Base-by-base conservation (phyloP, 2,888 invertebrate genomes). In the Gastracanthus pulcherrimus region DNA sequence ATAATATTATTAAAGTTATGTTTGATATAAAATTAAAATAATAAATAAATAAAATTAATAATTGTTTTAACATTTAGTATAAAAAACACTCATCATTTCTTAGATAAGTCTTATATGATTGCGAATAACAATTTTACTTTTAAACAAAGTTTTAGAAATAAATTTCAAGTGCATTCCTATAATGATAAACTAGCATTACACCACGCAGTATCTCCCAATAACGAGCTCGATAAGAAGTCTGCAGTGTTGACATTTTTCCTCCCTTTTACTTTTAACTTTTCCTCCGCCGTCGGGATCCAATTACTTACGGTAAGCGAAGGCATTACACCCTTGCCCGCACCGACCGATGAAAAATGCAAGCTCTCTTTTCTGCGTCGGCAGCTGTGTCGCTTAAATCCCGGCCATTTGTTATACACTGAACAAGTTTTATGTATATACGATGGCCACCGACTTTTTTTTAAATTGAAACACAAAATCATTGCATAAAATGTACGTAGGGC, bases 301-400 rank as follows among this genome's bases (percentile, higher is more conserved):
- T 88, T 88, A 88, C 88, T 88, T 88, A 87, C 85, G 85, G 86
- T 84, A 83, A 80, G 79, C 82, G 78, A 80, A 67, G 70, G 80
- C 83, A 45, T 9, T 64, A 64, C 31, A 55, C 85, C 82, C 77
- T 85, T 84, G 79, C 69, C 69, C 76, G 69, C 26, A 4, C 36
- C 77, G 64, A 60, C 78, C 82, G 86, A 87, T 87, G 88, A 88
- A 88, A 88, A 88, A 88, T 88, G 84, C 85, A 75, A 85, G 85
- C 83, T 81, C n/a, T n/a, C 82, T 72, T 81, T 70, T 51, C 76
- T 80, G 77, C 82, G 84, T 83, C 78, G 82, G 74, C 84, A 84
- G 85, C 85, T 86, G 84, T 84, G 84, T 76, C 84, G 83, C 84
- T 87, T 87, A 87, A 87, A 87, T 88, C 86, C 84, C 83, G 58